phyloP scores from a whole-genome alignment of 2,888 invertebrate genomes.

The Eupithecia insigniata region DNA sequence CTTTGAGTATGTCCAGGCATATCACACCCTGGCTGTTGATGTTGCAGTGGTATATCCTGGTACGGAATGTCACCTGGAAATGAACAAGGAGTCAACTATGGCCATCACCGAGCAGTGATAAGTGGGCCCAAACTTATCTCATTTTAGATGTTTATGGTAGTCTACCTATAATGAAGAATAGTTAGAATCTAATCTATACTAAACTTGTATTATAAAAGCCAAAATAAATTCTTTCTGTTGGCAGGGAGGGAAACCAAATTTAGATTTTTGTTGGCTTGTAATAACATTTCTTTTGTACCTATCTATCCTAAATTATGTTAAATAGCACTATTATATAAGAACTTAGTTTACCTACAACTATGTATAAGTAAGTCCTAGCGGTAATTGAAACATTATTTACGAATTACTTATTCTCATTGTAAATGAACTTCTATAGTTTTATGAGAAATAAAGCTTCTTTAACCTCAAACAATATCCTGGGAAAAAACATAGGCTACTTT shows the following conservation, averaged over 20 bases:
- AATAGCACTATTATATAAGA: no score
- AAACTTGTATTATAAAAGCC: not conserved
- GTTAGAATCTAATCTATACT: no score
- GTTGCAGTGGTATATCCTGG: slow-evolving; percentile 99
- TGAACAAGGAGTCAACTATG: slow-evolving; percentile 1
- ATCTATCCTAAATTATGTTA: no score
- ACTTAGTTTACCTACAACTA: no score
- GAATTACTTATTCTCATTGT: no score
- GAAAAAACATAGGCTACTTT: not conserved
- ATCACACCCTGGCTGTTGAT: slow-evolving; percentile 99
- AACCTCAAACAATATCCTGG: not conserved
- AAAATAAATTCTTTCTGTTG: not conserved
- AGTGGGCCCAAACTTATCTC: not conserved
- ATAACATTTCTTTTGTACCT: no score
- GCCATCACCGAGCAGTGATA: not conserved
- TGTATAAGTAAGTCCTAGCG: no score
- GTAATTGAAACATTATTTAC: no score
- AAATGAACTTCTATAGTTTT: no score
- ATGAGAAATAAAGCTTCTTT: no score
- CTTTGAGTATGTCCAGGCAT: slow-evolving; percentile 98
- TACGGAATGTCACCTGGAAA: slow-evolving; percentile 92
- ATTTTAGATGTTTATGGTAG: not conserved
- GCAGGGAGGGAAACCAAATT: no score
- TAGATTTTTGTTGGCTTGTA: no score
- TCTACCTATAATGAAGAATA: not conserved